Percentiles rank a stretch among this genome's conserved stretches.
Evolutionary conservation across 2,113 vertebrate species (phyloP).

Genomic region (Ophiodon elongatus): DNA sequence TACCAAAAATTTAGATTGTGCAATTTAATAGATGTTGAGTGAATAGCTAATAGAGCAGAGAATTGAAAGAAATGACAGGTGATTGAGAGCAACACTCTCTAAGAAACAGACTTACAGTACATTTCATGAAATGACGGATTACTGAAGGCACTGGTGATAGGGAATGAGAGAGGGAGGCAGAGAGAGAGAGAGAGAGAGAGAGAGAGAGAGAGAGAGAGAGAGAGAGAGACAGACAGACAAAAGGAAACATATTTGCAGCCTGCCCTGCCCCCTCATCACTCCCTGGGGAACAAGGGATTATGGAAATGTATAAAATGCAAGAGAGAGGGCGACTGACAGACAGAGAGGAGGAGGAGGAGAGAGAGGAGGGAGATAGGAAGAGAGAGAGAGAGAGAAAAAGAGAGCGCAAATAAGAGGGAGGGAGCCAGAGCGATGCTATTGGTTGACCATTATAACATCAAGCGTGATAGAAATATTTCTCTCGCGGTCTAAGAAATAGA

Average conservation of each 20-base stretch:
- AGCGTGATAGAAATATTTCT: conserved; percentile 72
- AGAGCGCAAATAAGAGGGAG: conserved; percentile 62
- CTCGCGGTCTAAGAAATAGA: conserved; percentile 66
- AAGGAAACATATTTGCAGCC: conserved; percentile 63
- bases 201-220: conserved; percentile 43
- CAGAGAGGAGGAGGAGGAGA: conserved; percentile 22
- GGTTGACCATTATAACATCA: conserved; percentile 69
- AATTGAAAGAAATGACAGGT: conserved; percentile 40
- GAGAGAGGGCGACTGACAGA: conserved; percentile 66
- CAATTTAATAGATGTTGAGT: conserved; percentile 4
- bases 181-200: conserved; percentile 20
- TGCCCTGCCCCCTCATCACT: conserved; percentile 76
- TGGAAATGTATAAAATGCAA: conserved; percentile 75
- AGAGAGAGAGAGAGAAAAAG: conserved; percentile 34
- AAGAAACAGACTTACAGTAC: conserved; percentile 23
- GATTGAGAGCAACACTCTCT: conserved; percentile 41
- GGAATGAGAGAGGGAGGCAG: conserved; percentile 6
- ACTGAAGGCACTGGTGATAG: conserved; percentile 48
- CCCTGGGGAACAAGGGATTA: conserved; percentile 76
- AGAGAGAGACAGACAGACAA: conserved; percentile 57
- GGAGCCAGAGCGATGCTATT: conserved; percentile 67
- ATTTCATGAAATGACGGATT: conserved; percentile 50
- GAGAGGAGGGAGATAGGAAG: conserved; percentile 42
- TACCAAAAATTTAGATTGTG: conserved; percentile 6
- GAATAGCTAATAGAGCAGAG: conserved; percentile 4